phyloP scores from a whole-genome alignment of 2,113 vertebrate genomes.

The Anguilla japonica region DNA sequence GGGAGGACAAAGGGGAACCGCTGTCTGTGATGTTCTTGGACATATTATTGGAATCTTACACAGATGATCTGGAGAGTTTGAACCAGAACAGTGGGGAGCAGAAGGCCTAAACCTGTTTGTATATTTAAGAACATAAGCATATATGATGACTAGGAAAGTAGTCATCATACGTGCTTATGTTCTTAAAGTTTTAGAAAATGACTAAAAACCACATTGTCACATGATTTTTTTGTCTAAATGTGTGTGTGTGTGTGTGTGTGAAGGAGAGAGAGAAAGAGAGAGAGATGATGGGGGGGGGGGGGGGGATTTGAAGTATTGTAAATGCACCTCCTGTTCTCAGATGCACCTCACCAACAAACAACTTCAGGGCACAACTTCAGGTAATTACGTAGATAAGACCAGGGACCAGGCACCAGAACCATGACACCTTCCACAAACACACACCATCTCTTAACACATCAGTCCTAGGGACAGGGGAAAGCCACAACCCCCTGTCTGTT shows the following conservation, averaged over 20 bases:
- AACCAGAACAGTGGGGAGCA: not conserved
- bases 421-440: not conserved
- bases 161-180: too few relatives aligned
- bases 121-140: not conserved
- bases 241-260: not conserved
- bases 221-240: not conserved
- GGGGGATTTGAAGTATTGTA: not conserved
- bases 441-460: not conserved
- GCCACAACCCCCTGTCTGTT: not conserved
- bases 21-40: not conserved
- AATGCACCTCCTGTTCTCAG: not conserved
- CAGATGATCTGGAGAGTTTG: not conserved
- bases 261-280: not conserved
- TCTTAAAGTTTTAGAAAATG: too few relatives aligned
- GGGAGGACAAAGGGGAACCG: not conserved
- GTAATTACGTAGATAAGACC: constrained; percentile 24
- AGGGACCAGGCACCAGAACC: not conserved
- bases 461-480: constrained; percentile 14
- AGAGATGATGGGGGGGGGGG: not conserved
- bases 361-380: not conserved
- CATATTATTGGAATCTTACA: not conserved
- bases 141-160: not conserved
- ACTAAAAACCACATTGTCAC: too few relatives aligned
- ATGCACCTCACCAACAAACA: not conserved
- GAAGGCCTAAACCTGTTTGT: not conserved